Conservation (phyloP, 2,888 invertebrate genomes). For the Spisula subtruncata region DNA sequence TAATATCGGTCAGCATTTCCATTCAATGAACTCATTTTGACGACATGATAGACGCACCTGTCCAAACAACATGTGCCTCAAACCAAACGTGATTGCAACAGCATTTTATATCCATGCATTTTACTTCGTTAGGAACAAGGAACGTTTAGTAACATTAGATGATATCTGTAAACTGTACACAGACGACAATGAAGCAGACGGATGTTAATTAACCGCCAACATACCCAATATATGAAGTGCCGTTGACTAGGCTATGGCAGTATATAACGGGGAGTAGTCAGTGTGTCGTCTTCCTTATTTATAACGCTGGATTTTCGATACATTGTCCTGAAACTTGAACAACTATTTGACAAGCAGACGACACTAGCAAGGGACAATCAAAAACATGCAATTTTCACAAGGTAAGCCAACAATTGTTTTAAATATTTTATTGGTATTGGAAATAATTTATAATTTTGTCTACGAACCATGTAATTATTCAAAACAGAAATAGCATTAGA, state of each 20-base stretch:
- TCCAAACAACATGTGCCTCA: too few relatives aligned
- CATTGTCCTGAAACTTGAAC: not conserved
- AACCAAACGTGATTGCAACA: not conserved
- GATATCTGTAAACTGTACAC: not conserved
- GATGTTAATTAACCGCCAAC: conserved; percentile 14
- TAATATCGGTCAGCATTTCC: too few relatives aligned
- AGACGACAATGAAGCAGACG: conserved; percentile 3
- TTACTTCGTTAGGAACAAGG: not conserved
- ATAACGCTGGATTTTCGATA: conserved; percentile 17
- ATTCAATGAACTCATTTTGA: too few relatives aligned
- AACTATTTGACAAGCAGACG: not conserved
- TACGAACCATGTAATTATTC: not conserved
- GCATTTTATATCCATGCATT: not conserved
- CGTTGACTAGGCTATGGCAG: not conserved
- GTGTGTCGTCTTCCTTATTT: not conserved
- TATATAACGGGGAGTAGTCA: not conserved
- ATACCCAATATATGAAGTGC: not conserved
- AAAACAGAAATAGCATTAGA: not conserved
- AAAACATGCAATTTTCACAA: conserved; percentile 10
- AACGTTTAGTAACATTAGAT: not conserved
- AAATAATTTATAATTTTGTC: not conserved
- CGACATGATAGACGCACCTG: too few relatives aligned
- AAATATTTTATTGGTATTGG: not conserved
- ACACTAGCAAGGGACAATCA: conserved; percentile 13
- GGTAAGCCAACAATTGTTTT: not conserved